Conservation (phyloP, 2,888 invertebrate genomes). For the Drosophila hamatofila region DNA sequence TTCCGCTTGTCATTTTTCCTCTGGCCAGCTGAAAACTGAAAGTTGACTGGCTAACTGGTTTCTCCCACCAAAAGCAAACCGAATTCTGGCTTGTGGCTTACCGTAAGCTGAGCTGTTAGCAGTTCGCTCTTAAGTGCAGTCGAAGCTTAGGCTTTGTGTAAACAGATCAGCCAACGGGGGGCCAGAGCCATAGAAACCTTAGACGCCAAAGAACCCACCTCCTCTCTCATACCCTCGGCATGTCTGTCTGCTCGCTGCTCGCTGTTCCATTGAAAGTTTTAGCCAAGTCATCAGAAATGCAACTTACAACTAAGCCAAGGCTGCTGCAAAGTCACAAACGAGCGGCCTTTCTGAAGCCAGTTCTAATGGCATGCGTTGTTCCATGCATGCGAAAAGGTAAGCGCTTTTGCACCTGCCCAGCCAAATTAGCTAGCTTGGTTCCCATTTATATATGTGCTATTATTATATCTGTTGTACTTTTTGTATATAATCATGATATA, state of each 20-base stretch:
- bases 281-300: slow-evolving; percentile 60
- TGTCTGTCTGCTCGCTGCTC: background rate
- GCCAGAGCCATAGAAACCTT: slow-evolving; percentile 38
- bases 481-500: background rate
- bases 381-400: slow-evolving; percentile 24
- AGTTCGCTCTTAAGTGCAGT: slow-evolving; percentile 29
- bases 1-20: slow-evolving; percentile 60
- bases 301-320: slow-evolving; percentile 54
- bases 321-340: slow-evolving; percentile 36
- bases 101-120: slow-evolving; percentile 42
- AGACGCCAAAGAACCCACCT: slow-evolving; percentile 9
- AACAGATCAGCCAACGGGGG: slow-evolving; percentile 48
- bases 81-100: slow-evolving; percentile 34
- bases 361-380: slow-evolving; percentile 37
- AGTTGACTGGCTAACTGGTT: slow-evolving; percentile 70
- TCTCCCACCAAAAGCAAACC: background rate
- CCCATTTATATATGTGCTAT: background rate
- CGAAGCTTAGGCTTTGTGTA: slow-evolving; percentile 60
- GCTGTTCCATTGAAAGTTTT: slow-evolving; percentile 35
- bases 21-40: slow-evolving; percentile 59
- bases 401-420: slow-evolving; percentile 2
- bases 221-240: background rate
- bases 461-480: background rate
- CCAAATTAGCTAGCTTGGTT: background rate
- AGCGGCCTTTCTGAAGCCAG: slow-evolving; percentile 24